Evolutionary conservation across 2,888 invertebrate genomes (phyloP).

Genomic region (Nomada fabriciana): DNA sequence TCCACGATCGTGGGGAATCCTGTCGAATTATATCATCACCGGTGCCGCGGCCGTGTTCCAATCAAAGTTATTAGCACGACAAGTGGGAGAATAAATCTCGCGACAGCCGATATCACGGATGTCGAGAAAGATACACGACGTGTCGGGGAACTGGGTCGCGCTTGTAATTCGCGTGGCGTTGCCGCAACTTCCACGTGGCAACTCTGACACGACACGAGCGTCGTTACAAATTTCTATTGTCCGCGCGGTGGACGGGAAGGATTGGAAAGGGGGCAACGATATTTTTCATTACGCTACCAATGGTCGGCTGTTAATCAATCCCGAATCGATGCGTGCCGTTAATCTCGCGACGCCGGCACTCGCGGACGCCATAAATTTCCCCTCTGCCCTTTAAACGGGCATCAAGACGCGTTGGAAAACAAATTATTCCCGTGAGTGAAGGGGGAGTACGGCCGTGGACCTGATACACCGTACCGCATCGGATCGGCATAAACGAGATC

Average conservation of each 20-base stretch:
- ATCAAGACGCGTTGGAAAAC: slow-evolving; percentile 22
- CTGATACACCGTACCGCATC: background rate
- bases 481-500: slow-evolving; percentile 47
- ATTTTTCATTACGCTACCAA: slow-evolving; percentile 22
- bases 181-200: background rate
- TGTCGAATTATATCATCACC: background rate
- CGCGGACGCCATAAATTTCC: slow-evolving; percentile 22
- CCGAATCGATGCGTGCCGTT: slow-evolving; percentile 32
- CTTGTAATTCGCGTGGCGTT: background rate
- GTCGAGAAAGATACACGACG: slow-evolving; percentile 1
- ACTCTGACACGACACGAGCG: slow-evolving; percentile 6
- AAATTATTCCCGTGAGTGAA: slow-evolving; percentile 20
- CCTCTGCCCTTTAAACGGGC: slow-evolving; percentile 1
- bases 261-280: background rate
- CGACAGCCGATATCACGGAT: background rate
- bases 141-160: slow-evolving; percentile 7
- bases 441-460: background rate
- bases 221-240: slow-evolving; percentile 7
- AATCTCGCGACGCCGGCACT: slow-evolving; percentile 13
- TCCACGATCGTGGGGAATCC: too few species aligned
- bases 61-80: slow-evolving; percentile 14
- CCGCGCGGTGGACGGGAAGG: background rate
- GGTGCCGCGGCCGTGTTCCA: background rate
- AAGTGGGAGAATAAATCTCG: slow-evolving; percentile 14
- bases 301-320: slow-evolving; percentile 36